Percentiles rank a stretch among this genome's conserved stretches.
Conservation (phyloP, 2,113 vertebrate species). For the Cynopterus brachyotis region DNA sequence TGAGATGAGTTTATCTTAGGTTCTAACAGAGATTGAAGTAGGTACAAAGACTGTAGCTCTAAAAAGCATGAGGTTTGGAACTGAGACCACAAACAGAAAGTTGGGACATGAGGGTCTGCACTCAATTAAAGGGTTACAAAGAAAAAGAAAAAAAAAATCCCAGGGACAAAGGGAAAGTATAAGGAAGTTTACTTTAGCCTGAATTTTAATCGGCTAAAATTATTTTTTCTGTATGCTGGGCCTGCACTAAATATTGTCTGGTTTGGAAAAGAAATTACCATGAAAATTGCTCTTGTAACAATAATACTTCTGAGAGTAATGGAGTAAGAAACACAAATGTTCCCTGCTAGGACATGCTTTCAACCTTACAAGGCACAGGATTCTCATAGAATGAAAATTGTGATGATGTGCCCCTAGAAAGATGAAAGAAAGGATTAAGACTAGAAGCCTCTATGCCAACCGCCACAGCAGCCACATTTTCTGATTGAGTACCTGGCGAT, state of each 20-base stretch:
- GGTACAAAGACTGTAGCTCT: not conserved
- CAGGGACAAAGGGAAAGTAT: not conserved
- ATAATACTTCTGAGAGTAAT: not conserved
- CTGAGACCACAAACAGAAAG: not conserved
- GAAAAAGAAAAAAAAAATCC: not conserved
- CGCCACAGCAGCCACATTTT: too few species aligned
- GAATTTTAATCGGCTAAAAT: conserved; percentile 4
- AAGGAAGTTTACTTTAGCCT: conserved; percentile 29
- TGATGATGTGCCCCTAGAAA: too few species aligned
- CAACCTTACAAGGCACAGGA: not conserved
- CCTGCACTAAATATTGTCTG: conserved; percentile 12
- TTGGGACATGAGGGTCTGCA: not conserved
- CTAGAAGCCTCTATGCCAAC: too few species aligned
- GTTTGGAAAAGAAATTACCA: conserved; percentile 33
- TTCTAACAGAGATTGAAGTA: not conserved
- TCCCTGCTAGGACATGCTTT: conserved; percentile 23
- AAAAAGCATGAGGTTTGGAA: not conserved
- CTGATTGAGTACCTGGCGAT: too few species aligned
- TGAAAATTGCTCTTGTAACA: conserved; percentile 51
- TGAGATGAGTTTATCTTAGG: not conserved
- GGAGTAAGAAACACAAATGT: conserved; percentile 9
- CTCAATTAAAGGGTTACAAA: not conserved
- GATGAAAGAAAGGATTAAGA: too few species aligned
- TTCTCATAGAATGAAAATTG: conserved; percentile 20
- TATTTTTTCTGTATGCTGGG: not conserved